Conservation (phyloP, 2,888 invertebrate genomes). For the Azorinus chamasolen region DNA sequence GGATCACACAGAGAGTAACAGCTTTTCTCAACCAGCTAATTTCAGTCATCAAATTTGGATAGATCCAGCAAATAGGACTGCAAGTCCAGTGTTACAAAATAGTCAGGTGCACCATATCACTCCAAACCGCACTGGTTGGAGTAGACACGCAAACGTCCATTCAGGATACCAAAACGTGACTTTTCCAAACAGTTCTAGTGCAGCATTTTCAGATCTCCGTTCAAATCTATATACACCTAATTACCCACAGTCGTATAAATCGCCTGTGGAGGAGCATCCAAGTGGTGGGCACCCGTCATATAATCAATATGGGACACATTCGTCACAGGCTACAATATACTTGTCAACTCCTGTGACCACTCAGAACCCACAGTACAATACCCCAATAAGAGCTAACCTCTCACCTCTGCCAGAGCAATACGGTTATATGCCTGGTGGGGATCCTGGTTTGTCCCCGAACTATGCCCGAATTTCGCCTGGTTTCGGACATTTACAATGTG, state of each 20-base stretch:
- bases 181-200: slow-evolving; percentile 25
- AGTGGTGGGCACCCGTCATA: slow-evolving; percentile 6
- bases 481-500: slow-evolving; percentile 19
- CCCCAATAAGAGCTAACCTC: slow-evolving; percentile 17
- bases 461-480: slow-evolving; percentile 4
- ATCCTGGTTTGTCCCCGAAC: slow-evolving; percentile 17
- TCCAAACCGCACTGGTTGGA: slow-evolving; percentile 12
- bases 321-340: slow-evolving; percentile 64
- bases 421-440: not conserved
- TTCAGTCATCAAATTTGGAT: slow-evolving; percentile 36
- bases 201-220: slow-evolving; percentile 29
- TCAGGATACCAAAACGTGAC: slow-evolving; percentile 22
- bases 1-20: slow-evolving; percentile 12
- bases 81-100: too few species aligned
- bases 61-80: slow-evolving; percentile 14
- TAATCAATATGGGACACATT: slow-evolving; percentile 23
- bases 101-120: too few species aligned
- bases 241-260: slow-evolving; percentile 21
- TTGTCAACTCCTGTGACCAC: slow-evolving; percentile 51
- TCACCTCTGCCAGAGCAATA: slow-evolving; percentile 20
- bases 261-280: slow-evolving; percentile 47
- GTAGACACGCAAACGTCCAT: slow-evolving; percentile 43
- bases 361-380: slow-evolving; percentile 30
- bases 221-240: too few species aligned
- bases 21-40: slow-evolving; percentile 2